Evolutionary conservation across 2,113 vertebrate genomes (phyloP).

Genomic region (Pteruthius melanotis): DNA sequence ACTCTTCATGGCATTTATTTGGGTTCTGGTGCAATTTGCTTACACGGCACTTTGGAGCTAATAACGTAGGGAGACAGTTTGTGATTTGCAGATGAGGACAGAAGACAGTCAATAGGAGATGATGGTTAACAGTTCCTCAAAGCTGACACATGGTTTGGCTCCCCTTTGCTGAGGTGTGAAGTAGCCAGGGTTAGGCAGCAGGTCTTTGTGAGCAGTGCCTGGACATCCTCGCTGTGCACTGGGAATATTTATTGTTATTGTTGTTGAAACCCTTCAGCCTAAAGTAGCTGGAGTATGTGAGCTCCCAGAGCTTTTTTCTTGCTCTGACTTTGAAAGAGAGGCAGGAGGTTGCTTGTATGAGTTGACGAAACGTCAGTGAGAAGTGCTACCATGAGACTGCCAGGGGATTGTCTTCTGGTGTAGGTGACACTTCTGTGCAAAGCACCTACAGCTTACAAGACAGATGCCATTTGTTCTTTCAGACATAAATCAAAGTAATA

Average conservation of each 20-base stretch:
- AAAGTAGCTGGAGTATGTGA: not conserved
- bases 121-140: not conserved
- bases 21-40: not conserved
- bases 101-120: not conserved
- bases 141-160: not conserved
- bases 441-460: not conserved
- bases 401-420: not conserved
- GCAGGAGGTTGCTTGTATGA: not conserved
- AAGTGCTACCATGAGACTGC: not conserved
- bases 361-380: not conserved
- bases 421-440: not conserved
- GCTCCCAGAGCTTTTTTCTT: not conserved
- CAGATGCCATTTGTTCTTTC: not conserved
- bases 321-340: not conserved
- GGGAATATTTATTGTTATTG: not conserved
- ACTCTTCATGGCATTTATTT: not conserved
- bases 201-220: not conserved
- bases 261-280: not conserved
- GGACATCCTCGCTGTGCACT: fast-evolving
- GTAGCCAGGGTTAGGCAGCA: not conserved
- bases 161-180: not conserved
- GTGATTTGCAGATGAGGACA: not conserved
- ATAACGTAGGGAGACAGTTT: not conserved
- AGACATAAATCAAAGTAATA: not conserved
- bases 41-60: not conserved